Evolutionary conservation across 2,888 invertebrate genomes (phyloP).

Genomic region (Oxyteleia sp.): DNA sequence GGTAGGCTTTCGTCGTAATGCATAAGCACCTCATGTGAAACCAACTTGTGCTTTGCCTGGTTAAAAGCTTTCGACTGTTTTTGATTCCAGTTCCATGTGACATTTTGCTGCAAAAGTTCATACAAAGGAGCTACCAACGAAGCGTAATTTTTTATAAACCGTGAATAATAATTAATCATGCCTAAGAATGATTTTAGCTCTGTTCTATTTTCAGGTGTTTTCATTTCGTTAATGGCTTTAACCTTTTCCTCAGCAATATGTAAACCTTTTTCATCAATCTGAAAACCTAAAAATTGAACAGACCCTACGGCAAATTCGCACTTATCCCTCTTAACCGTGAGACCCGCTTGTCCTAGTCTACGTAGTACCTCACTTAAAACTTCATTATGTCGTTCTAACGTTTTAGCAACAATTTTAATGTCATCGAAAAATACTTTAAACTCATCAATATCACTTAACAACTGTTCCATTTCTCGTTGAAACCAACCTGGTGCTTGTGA

Average conservation of each 20-base stretch:
- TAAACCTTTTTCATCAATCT: background rate
- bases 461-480: conserved; percentile 80
- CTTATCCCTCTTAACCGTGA: conserved; percentile 79
- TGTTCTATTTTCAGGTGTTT: background rate
- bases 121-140: conserved; percentile 17
- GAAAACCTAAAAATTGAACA: conserved; percentile 31
- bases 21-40: conserved; percentile 26
- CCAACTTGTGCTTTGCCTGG: conserved; percentile 15
- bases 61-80: conserved; percentile 12
- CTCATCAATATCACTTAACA: conserved; percentile 76
- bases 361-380: conserved; percentile 77
- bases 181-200: too few relatives aligned
- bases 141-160: conserved; percentile 16
- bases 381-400: conserved; percentile 73
- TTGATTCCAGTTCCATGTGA: conserved; percentile 22
- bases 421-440: conserved; percentile 78
- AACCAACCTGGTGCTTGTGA: conserved; percentile 84
- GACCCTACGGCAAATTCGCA: conserved; percentile 75
- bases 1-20: conserved; percentile 62
- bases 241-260: conserved; percentile 7
- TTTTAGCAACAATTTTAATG: conserved; percentile 77
- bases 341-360: conserved; percentile 75
- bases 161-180: conserved; percentile 45
- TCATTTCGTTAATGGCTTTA: conserved; percentile 14
- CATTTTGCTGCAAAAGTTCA: background rate